Conservation (phyloP, 2,113 vertebrate genomes). For the Rutilus rutilus region DNA sequence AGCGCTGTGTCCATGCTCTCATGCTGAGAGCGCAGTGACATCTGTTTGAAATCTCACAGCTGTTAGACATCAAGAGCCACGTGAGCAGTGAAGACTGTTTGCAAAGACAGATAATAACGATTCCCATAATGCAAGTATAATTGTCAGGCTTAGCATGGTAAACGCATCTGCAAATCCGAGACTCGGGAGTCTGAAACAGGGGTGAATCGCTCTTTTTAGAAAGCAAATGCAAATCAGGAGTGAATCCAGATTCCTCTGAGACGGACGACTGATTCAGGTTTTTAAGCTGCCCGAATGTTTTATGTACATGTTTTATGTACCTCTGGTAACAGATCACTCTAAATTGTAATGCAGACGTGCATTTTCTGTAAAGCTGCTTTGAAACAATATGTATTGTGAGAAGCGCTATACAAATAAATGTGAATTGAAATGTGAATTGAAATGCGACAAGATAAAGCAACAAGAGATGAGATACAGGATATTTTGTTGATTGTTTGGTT, state of each 20-base stretch:
- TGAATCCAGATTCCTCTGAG: not conserved
- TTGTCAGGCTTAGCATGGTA: not conserved
- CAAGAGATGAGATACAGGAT: too few relatives aligned
- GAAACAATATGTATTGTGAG: too few relatives aligned
- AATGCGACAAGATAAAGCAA: too few relatives aligned
- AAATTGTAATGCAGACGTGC: too few relatives aligned
- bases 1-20: not conserved
- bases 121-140: not conserved
- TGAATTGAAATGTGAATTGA: too few relatives aligned
- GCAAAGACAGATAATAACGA: not conserved
- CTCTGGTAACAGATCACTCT: too few relatives aligned
- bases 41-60: conserved; percentile 69
- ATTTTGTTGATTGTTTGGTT: too few relatives aligned
- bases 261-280: not conserved
- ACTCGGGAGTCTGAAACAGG: not conserved
- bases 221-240: not conserved
- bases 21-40: conserved; percentile 36
- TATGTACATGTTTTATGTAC: too few relatives aligned
- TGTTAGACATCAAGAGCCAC: conserved; percentile 46
- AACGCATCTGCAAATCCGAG: not conserved
- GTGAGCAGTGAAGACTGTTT: not conserved
- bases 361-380: too few relatives aligned
- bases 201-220: not conserved
- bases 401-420: too few relatives aligned
- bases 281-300: not conserved